Conservation (phyloP, 2,888 invertebrate genomes). For the Lycaena phlaeas region DNA sequence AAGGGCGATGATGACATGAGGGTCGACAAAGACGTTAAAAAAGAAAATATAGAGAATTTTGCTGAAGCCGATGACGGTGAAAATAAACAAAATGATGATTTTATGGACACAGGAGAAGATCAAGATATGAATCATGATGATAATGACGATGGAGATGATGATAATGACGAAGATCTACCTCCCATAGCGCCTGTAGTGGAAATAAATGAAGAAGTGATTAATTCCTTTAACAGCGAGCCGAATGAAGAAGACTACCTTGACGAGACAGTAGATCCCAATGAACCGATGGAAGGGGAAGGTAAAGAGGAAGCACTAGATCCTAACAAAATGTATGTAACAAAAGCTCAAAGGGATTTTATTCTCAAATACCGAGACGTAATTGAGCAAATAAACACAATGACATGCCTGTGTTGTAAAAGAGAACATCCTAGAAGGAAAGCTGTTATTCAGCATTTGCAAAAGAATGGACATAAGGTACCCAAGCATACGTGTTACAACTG, state of each 20-base stretch:
- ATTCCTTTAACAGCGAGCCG: slow-evolving; percentile 45
- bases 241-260: slow-evolving; percentile 46
- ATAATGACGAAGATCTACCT: slow-evolving; percentile 50
- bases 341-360: slow-evolving; percentile 61
- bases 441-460: slow-evolving; percentile 67
- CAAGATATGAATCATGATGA: slow-evolving; percentile 30
- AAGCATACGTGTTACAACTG: slow-evolving; percentile 77
- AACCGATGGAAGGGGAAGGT: slow-evolving; percentile 35
- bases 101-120: slow-evolving; percentile 24
- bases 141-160: slow-evolving; percentile 40
- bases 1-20: slow-evolving; percentile 26
- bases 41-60: slow-evolving; percentile 29
- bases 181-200: slow-evolving; percentile 51
- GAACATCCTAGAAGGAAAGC: slow-evolving; percentile 65
- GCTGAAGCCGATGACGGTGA: slow-evolving; percentile 30
- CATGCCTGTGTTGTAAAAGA: slow-evolving; percentile 60
- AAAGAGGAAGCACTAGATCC: slow-evolving; percentile 44
- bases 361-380: slow-evolving; percentile 57
- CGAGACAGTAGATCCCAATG: slow-evolving; percentile 35
- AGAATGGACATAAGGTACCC: slow-evolving; percentile 71
- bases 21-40: slow-evolving; percentile 33
- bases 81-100: slow-evolving; percentile 24
- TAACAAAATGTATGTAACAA: slow-evolving; percentile 53
- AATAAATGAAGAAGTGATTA: slow-evolving; percentile 61
- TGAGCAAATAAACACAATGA: slow-evolving; percentile 63